Percentiles rank a stretch among this genome's conserved stretches.
Conservation (phyloP, 2,797 vertebrate species). For the Enteromius afrohamiltoni region DNA sequence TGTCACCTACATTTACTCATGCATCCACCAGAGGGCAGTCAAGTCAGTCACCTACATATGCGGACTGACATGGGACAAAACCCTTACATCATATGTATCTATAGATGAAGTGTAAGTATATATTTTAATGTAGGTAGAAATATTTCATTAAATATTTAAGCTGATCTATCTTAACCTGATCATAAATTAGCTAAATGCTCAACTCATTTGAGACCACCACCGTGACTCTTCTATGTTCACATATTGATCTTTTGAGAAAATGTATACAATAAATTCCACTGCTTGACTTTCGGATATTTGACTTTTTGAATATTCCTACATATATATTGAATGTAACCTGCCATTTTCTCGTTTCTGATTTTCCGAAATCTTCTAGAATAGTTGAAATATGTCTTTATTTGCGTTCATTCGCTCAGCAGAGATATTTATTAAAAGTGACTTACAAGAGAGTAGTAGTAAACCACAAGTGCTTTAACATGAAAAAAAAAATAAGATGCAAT, state of each 20-base stretch:
- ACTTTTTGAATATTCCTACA: neutral
- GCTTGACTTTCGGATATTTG: neutral
- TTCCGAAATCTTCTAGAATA: neutral
- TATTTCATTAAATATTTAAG: no score
- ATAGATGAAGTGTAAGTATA: neutral
- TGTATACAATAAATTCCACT: neutral
- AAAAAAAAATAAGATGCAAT: neutral
- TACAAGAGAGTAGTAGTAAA: neutral
- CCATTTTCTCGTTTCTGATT: neutral
- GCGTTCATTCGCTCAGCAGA: neutral
- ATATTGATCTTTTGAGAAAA: neutral
- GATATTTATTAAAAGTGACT: neutral
- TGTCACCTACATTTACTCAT: neutral
- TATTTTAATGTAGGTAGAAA: neutral
- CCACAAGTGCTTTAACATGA: no score
- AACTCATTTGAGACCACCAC: neutral
- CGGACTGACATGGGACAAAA: neutral
- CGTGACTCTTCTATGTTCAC: neutral
- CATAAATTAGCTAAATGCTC: neutral
- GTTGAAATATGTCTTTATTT: neutral
- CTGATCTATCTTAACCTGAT: neutral
- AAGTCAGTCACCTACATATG: neutral
- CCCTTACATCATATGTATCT: neutral
- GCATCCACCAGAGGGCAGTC: conserved; percentile 5
- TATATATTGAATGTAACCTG: neutral